A percentile compares a stretch with the other conserved stretches of the same genome.
Evolutionary conservation across 1,140 invertebrate genomes (phyloP).

Genomic region (Aphelinus atriplicis): DNA sequence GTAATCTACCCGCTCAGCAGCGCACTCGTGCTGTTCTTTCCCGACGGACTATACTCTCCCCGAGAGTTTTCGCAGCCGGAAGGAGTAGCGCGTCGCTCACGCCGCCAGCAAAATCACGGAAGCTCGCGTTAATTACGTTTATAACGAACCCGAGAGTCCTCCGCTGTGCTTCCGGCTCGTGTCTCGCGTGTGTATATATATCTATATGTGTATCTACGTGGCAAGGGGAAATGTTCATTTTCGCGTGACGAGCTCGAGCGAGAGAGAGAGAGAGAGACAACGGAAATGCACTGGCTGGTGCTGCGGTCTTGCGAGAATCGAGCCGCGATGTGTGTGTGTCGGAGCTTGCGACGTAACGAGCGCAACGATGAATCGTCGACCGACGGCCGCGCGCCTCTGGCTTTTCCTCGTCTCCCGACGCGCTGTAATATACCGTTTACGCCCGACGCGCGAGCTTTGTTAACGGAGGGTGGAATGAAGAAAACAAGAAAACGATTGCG

Average conservation of each 20-base stretch:
- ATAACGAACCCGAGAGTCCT: constrained; percentile 7
- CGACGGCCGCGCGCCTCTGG: too few relatives aligned
- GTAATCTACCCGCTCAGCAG: constrained; percentile 3
- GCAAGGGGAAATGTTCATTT: constrained; percentile 16
- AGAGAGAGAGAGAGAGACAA: not conserved
- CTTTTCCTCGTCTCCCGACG: too few relatives aligned
- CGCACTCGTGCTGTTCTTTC: constrained; percentile 4
- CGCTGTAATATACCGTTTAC: too few relatives aligned
- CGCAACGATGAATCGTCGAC: too few relatives aligned
- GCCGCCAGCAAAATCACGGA: constrained; percentile 10
- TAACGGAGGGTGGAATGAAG: too few relatives aligned
- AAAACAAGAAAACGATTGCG: too few relatives aligned
- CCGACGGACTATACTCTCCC: not conserved
- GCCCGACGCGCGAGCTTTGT: too few relatives aligned
- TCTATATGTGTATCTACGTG: not conserved
- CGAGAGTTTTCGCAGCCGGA: too few relatives aligned
- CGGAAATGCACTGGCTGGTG: constrained; percentile 8
- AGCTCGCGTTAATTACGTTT: constrained; percentile 28
- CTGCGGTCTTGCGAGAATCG: too few relatives aligned
- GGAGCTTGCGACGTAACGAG: too few relatives aligned
- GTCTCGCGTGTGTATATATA: not conserved
- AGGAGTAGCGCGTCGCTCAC: too few relatives aligned
- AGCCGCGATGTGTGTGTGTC: too few relatives aligned
- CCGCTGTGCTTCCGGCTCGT: not conserved
- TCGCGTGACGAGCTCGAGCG: constrained; percentile 4